These are phyloP conservation scores for Ormyrus pomaceus DNA, from an alignment of 2,888 invertebrate species.

Conservation along the genomic window DNA sequence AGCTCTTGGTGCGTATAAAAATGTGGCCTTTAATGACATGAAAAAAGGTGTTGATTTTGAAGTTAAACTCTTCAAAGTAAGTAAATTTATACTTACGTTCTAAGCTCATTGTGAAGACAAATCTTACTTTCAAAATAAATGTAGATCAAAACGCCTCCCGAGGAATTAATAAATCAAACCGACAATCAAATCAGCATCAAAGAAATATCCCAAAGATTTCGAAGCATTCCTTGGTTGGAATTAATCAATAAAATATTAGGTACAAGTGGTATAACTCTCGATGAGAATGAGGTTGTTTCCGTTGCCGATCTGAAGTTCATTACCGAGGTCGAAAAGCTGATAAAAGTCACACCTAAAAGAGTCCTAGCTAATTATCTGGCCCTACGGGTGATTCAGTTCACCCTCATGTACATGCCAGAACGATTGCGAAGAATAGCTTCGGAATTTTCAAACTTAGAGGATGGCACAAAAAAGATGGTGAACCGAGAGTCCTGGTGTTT, in stretches of 20 bases:
- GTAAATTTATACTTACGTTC: too few species aligned
- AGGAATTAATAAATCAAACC: conserved; percentile 90
- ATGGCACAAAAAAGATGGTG: conserved; percentile 70
- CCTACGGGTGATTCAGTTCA: conserved; percentile 75
- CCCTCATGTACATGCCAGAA: conserved; percentile 69
- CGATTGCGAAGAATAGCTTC: conserved; percentile 70
- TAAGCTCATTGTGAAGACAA: too few species aligned
- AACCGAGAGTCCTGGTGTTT: conserved; percentile 89
- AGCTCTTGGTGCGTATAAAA: conserved; percentile 86
- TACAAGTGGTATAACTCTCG: conserved; percentile 78
- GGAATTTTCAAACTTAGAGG: conserved; percentile 70
- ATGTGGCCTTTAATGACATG: conserved; percentile 79
- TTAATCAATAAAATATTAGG: conserved; percentile 88
- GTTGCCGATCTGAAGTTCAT: conserved; percentile 83
- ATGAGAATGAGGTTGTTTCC: conserved; percentile 85
- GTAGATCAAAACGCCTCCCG: conserved; percentile 81
- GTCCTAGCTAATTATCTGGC: conserved; percentile 77
- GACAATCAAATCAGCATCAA: conserved; percentile 91
- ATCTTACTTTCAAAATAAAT: too few species aligned
- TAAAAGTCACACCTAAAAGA: conserved; percentile 65
- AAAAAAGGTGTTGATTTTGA: conserved; percentile 89
- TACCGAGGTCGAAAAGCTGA: conserved; percentile 32
- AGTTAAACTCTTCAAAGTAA: conserved; percentile 91
- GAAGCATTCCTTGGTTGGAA: conserved; percentile 86
- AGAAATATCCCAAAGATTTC: conserved; percentile 85